Percentiles rank a stretch among this genome's conserved stretches.
These are phyloP conservation scores for Mormyrops boulengeri DNA, from an alignment of 2,797 vertebrate species.

Conservation along the genomic window DNA sequence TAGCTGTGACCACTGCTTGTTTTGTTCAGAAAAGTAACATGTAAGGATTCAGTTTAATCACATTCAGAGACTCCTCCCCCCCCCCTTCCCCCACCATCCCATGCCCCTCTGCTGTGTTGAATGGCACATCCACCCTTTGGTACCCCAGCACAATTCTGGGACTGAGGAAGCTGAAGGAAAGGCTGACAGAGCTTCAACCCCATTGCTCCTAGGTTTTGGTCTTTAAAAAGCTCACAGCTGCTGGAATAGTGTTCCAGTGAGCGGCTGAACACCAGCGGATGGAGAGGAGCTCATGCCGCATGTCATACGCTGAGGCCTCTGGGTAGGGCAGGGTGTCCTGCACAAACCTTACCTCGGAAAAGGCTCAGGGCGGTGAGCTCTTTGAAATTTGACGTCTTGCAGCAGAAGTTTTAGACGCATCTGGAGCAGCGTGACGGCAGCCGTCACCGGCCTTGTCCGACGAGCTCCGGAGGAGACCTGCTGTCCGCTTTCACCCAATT, in stretches of 20 bases:
- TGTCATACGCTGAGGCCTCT: not conserved
- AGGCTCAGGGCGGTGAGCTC: not conserved
- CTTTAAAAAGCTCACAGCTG: not conserved
- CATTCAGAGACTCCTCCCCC: not conserved
- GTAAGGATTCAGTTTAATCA: slow-evolving; percentile 16
- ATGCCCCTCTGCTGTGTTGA: not conserved
- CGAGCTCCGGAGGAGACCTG: not conserved
- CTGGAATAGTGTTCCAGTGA: not conserved
- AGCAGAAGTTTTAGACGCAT: not conserved
- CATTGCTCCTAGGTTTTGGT: not conserved
- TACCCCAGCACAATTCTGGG: not conserved
- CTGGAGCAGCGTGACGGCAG: not conserved
- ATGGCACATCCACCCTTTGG: slow-evolving; percentile 1
- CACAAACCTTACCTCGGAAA: not conserved
- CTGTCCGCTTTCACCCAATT: not conserved
- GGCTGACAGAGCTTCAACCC: slow-evolving; percentile 16
- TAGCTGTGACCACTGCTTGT: not conserved
- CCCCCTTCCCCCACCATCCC: not conserved
- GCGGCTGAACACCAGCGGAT: not conserved
- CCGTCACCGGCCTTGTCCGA: not conserved
- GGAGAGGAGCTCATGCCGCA: not conserved
- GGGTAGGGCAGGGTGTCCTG: not conserved
- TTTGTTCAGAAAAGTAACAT: not conserved
- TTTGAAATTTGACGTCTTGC: not conserved
- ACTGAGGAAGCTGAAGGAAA: not conserved